phyloP scores from a whole-genome alignment of 2,888 invertebrate genomes.

The Silvanus unidentatus region DNA sequence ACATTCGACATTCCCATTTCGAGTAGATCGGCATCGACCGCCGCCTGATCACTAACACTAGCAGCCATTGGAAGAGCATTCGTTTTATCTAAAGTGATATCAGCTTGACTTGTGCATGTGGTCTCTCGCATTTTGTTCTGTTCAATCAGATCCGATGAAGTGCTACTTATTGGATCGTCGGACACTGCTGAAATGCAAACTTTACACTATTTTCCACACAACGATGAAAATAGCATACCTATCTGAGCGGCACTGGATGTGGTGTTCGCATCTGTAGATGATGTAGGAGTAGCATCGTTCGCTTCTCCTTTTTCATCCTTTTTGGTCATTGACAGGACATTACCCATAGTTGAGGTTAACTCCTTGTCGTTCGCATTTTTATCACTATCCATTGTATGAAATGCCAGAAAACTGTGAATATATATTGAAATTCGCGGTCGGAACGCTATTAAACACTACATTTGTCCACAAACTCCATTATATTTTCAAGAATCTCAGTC shows the following conservation, averaged over 20 bases:
- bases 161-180: conserved; percentile 43
- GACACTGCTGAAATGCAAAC: conserved; percentile 18
- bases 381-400: conserved; percentile 19
- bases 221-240: conserved; percentile 14
- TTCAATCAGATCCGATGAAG: conserved; percentile 35
- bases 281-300: conserved; percentile 39
- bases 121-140: conserved; percentile 14
- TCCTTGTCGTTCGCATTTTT: conserved; percentile 26
- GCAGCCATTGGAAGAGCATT: conserved; percentile 4
- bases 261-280: conserved; percentile 39
- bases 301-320: conserved; percentile 37
- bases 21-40: conserved; percentile 29
- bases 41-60: conserved; percentile 18
- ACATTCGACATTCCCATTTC: conserved; percentile 33
- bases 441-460: too few species aligned
- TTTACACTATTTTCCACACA: background rate
- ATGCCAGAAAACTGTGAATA: background rate
- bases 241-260: conserved; percentile 21
- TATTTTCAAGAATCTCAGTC: too few species aligned
- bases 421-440: too few species aligned
- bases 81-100: conserved; percentile 8
- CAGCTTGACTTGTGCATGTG: conserved; percentile 8
- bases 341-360: conserved; percentile 40
- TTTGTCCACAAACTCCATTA: too few species aligned
- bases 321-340: conserved; percentile 33